Conservation (phyloP, 2,797 vertebrate genomes). For the Salarias fasciatus region DNA sequence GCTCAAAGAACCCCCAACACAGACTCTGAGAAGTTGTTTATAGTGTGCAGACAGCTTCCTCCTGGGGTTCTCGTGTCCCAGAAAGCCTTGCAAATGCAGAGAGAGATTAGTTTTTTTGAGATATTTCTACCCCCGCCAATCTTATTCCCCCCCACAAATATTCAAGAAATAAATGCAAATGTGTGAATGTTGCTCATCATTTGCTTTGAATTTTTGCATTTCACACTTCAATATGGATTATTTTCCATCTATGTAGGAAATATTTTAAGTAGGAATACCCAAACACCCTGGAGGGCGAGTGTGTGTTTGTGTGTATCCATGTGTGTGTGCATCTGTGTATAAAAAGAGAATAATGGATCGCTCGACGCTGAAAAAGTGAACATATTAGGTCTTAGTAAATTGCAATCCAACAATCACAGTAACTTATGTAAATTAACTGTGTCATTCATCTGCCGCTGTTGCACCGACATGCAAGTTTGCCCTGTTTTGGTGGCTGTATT, state of each 20-base stretch:
- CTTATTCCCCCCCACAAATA: not conserved
- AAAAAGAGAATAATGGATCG: too few relatives aligned
- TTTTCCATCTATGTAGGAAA: constrained; percentile 17
- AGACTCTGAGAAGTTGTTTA: constrained; percentile 66
- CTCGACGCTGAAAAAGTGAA: too few relatives aligned
- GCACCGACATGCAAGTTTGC: too few relatives aligned
- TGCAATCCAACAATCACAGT: too few relatives aligned
- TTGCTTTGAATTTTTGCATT: constrained; percentile 33
- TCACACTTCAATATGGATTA: constrained; percentile 26
- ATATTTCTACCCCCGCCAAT: not conserved
- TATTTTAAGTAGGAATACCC: constrained; percentile 17
- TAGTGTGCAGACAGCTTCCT: constrained; percentile 55
- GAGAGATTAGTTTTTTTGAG: constrained; percentile 57
- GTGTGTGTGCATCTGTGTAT: too few relatives aligned
- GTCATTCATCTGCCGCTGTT: too few relatives aligned
- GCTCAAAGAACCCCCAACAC: constrained; percentile 47
- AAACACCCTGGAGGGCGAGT: constrained; percentile 10
- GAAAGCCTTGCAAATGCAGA: constrained; percentile 62
- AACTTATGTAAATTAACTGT: too few relatives aligned
- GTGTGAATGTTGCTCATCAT: constrained; percentile 24
- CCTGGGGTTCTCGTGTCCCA: constrained; percentile 67
- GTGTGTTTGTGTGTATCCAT: too few relatives aligned
- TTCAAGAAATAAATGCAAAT: constrained; percentile 36
- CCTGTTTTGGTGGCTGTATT: too few relatives aligned
- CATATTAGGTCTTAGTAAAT: too few relatives aligned